A percentile compares a stretch with the other conserved stretches of the same genome.
Evolutionary conservation across 2,888 invertebrate species (phyloP).

Genomic region (Azorinus chamasolen): DNA sequence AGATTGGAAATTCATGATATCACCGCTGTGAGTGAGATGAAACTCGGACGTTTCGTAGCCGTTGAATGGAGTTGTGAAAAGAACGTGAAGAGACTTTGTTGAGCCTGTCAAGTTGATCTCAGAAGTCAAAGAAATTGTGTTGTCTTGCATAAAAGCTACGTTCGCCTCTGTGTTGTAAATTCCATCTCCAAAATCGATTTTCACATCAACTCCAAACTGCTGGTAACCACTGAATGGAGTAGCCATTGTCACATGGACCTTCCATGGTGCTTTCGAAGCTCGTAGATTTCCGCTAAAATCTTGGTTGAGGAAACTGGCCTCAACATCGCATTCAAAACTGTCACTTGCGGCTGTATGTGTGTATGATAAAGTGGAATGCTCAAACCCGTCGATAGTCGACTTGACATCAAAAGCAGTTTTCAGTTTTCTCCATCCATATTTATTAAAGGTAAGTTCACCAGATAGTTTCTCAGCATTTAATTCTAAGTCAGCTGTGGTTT

Average conservation of each 20-base stretch:
- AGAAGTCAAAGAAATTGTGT: conserved; percentile 36
- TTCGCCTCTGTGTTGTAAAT: conserved; percentile 27
- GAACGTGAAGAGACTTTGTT: conserved; percentile 15
- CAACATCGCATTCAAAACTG: conserved; percentile 54
- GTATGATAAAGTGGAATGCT: conserved; percentile 26
- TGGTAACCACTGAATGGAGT: conserved; percentile 49
- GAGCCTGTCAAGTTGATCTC: conserved; percentile 20
- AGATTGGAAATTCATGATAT: conserved; percentile 39
- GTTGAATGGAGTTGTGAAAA: conserved; percentile 41
- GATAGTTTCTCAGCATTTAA: conserved; percentile 34
- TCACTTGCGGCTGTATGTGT: conserved; percentile 49
- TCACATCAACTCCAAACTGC: conserved; percentile 38
- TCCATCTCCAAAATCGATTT: conserved; percentile 19
- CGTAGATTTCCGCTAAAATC: conserved; percentile 44
- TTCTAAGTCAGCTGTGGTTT: conserved; percentile 36
- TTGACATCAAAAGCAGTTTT: conserved; percentile 37
- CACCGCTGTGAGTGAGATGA: conserved; percentile 24
- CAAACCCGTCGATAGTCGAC: conserved; percentile 51
- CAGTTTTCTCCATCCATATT: conserved; percentile 51
- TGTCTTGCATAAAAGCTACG: conserved; percentile 43
- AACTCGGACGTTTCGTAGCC: conserved; percentile 37
- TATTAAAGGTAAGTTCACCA: conserved; percentile 27
- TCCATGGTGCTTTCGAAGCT: conserved; percentile 34
- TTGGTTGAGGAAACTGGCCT: conserved; percentile 31
- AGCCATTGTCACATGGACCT: conserved; percentile 12